phyloP scores from a whole-genome alignment of 1,140 invertebrate species.

The Temnothorax longispinosus region DNA sequence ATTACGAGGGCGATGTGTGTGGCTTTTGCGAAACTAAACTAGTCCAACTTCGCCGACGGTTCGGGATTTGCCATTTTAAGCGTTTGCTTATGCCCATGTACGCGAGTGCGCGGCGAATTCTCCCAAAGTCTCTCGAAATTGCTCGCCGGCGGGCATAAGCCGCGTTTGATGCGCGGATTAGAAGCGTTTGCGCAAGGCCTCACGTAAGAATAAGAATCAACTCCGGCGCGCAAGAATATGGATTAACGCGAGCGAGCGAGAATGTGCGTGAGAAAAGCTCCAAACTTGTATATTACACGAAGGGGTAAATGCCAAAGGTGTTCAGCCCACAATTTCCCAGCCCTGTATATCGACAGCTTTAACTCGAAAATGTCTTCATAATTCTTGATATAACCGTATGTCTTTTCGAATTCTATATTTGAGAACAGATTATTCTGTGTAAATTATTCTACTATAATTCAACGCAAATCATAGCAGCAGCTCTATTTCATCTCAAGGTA shows the following conservation, averaged over 20 bases:
- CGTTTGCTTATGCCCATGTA: constrained; percentile 48
- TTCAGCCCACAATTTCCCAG: not conserved
- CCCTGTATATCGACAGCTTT: not conserved
- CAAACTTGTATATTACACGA: not conserved
- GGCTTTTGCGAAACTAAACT: constrained; percentile 32
- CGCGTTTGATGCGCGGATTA: constrained; percentile 57
- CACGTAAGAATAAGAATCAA: constrained; percentile 36
- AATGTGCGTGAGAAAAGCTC: not conserved
- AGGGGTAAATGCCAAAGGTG: not conserved
- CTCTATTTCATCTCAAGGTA: not conserved
- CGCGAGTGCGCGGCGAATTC: constrained; percentile 5
- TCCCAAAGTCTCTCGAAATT: constrained; percentile 50
- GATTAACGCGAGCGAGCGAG: not conserved
- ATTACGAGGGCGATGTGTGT: constrained; percentile 34
- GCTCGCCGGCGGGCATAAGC: constrained; percentile 35
- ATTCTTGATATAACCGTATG: not conserved
- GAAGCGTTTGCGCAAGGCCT: constrained; percentile 27
- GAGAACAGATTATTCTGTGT: too few relatives aligned
- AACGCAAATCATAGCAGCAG: not conserved
- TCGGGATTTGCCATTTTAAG: constrained; percentile 32
- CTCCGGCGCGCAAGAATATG: not conserved
- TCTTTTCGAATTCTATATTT: not conserved
- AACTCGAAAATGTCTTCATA: not conserved
- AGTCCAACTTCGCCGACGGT: constrained; percentile 26
- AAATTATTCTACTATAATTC: not conserved